Conservation (phyloP, 2,113 vertebrate species). For the Limanda limanda region DNA sequence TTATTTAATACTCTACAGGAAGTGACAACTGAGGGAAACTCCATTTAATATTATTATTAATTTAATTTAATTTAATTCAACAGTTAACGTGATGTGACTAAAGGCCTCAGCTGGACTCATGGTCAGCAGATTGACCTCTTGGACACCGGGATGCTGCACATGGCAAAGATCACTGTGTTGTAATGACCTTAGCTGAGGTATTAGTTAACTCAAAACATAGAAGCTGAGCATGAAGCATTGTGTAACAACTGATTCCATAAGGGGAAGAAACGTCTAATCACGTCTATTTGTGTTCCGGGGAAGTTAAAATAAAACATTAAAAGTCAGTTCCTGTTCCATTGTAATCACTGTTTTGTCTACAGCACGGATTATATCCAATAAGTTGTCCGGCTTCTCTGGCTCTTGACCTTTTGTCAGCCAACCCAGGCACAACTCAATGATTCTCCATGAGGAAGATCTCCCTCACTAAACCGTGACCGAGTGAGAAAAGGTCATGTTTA, state of each 20-base stretch:
- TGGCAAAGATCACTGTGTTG: conserved; percentile 27
- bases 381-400: not conserved
- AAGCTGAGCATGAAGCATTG: not conserved
- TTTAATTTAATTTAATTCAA: too few relatives aligned
- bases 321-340: too few relatives aligned
- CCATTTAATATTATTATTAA: too few relatives aligned
- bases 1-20: not conserved
- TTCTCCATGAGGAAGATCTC: conserved; percentile 16
- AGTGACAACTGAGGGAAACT: not conserved
- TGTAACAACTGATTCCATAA: too few relatives aligned
- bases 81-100: not conserved
- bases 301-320: conserved; percentile 7
- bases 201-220: not conserved
- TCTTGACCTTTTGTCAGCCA: conserved; percentile 19
- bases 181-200: not conserved
- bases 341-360: conserved; percentile 10
- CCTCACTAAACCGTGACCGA: not conserved
- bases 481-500: not conserved
- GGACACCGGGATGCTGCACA: conserved; percentile 19
- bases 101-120: too few relatives aligned
- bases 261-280: not conserved
- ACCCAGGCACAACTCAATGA: not conserved
- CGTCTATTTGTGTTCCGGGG: not conserved
- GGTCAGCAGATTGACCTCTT: not conserved
- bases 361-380: conserved; percentile 7